Evolutionary conservation across 2,113 vertebrate genomes (phyloP).

Genomic region (Chunga burmeisteri): DNA sequence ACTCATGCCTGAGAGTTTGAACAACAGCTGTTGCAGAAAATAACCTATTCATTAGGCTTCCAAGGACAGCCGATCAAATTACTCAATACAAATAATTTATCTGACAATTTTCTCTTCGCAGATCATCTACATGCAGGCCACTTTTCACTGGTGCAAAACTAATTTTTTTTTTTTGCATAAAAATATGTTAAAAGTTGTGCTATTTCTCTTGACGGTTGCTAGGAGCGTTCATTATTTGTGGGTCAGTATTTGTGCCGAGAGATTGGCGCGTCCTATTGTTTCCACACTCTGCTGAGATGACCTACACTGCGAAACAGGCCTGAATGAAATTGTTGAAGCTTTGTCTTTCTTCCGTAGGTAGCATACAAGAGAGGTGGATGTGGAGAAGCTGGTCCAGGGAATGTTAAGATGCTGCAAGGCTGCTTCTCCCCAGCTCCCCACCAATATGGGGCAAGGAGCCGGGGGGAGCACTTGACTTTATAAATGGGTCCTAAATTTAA

Average conservation of each 20-base stretch:
- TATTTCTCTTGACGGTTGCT: neutral
- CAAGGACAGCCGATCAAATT: constrained; percentile 42
- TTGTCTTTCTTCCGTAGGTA: constrained; percentile 10
- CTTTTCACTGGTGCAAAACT: neutral
- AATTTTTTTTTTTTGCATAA: neutral
- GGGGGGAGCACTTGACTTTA: neutral
- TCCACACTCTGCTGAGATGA: neutral
- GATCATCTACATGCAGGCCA: neutral
- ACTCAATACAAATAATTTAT: constrained; percentile 62
- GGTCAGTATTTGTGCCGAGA: constrained; percentile 1
- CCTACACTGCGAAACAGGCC: neutral
- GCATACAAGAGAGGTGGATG: neutral
- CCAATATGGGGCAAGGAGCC: neutral
- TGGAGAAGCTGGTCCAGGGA: neutral
- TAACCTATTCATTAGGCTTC: constrained; percentile 50
- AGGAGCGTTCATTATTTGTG: neutral
- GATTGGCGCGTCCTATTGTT: constrained; percentile 25
- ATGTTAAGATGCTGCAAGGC: neutral
- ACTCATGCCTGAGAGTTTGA: constrained; percentile 23
- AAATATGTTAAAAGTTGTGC: neutral
- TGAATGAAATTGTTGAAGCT: constrained; percentile 10
- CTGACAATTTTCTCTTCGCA: constrained; percentile 16
- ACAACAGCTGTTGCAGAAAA: constrained; percentile 57
- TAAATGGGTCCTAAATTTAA: neutral
- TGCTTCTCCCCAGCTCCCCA: neutral